phyloP scores from a whole-genome alignment of 2,797 vertebrate genomes.

The Xiphorhynchus erythropygius region DNA sequence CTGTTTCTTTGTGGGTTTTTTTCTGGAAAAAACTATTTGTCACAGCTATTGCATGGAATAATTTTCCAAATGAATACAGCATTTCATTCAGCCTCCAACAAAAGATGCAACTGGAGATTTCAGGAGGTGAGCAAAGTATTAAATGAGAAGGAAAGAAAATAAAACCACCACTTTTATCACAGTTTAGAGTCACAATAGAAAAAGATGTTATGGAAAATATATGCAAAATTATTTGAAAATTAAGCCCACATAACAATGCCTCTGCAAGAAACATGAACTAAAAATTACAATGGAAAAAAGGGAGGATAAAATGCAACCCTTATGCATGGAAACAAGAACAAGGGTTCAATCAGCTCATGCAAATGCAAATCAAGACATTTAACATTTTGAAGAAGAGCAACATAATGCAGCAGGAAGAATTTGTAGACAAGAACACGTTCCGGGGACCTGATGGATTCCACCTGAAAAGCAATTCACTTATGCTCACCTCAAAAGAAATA shows the following conservation, averaged over 20 bases:
- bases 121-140: background rate
- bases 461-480: slow-evolving; percentile 15
- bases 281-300: background rate
- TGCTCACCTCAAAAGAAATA: slow-evolving; percentile 11
- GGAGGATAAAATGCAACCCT: background rate
- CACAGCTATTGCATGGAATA: background rate
- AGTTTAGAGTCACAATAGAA: background rate
- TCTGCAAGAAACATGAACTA: background rate
- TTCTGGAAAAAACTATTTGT: background rate
- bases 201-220: background rate
- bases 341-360: background rate
- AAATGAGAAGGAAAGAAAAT: background rate
- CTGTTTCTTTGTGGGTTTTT: too few relatives aligned
- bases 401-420: background rate
- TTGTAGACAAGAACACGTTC: background rate
- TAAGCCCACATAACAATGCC: background rate
- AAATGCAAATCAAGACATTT: slow-evolving; percentile 37
- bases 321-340: background rate
- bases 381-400: background rate
- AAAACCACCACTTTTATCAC: background rate
- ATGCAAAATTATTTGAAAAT: background rate
- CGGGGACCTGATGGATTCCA: background rate
- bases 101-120: background rate
- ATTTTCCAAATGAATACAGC: background rate
- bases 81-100: background rate